Base-by-base conservation (phyloP, 2,797 vertebrate species). In the Meda fulgida region DNA sequence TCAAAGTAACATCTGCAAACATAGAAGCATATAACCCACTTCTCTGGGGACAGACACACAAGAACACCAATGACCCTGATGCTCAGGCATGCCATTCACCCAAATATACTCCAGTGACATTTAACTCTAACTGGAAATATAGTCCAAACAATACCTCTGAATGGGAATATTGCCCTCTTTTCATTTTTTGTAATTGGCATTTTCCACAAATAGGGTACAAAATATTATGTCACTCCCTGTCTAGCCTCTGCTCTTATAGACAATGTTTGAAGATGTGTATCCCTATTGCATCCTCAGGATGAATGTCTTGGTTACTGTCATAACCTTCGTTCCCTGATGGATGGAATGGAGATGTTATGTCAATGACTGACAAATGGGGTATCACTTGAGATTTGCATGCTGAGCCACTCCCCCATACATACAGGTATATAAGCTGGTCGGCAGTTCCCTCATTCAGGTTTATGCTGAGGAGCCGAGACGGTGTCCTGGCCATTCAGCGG, bases 1-100 rank as follows among this genome's bases (percentile, higher is more conserved):
- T 99, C 98, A 99, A 99, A 93, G 97, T 97, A 97, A 97, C 92
- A 97, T 96, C 98, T 99, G 98, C 98, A 99, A 97, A 99, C 97
- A 99, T 96, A 95, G 97, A 97, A 94, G 96, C 95, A 97, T 92
- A 97, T 94, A 96, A 93, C 95, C 96, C 97, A 97, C 96, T 96
- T 94, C 96, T 97, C 97, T 95, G 97, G 97, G 97, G 97, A 97
- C 97, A 94, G 93, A 96, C 96, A 97, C 97, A 96, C 58, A 36
- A 93, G 93, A 94, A 94, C 97, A 93, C 95, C 89, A 93, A 94
- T 93, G 97, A 96, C 96, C 93, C 90, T 91, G 92, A 94, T 93
- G 92, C 94, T 93, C 92, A 92, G 90, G 79, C 80, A 36, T 81
- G 78, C 82, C 40, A 90, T 88, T 89, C 89, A 36, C 85, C 31